Evolutionary conservation across 2,888 invertebrate genomes (phyloP).

Genomic region (Drosophila melanosoma): DNA sequence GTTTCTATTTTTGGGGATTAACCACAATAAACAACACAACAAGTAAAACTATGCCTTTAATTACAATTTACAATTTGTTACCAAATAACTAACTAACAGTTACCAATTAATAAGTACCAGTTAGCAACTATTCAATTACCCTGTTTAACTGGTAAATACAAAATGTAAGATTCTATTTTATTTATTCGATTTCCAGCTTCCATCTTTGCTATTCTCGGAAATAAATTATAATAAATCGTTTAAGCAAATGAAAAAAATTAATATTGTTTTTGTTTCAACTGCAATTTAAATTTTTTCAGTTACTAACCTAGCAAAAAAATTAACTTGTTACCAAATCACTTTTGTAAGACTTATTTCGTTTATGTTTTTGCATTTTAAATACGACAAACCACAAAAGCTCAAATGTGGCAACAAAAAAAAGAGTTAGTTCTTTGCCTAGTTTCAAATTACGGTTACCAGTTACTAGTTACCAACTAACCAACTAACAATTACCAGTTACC

Average conservation of each 20-base stretch:
- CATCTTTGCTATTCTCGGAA: no score
- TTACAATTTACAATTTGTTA: neutral
- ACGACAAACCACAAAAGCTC: neutral
- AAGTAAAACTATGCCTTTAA: neutral
- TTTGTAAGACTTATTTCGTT: neutral
- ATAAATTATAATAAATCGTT: neutral
- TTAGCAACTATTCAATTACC: neutral
- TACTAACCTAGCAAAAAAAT: neutral
- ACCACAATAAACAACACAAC: constrained; percentile 24
- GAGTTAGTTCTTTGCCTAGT: fast-evolving
- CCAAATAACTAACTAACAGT: no score
- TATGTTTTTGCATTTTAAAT: neutral
- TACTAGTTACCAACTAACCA: neutral
- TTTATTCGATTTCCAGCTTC: neutral
- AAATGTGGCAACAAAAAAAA: neutral
- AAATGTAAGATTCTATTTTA: neutral
- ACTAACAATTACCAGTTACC: no score
- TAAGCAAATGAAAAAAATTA: neutral
- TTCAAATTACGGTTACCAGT: no score
- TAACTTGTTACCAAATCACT: neutral
- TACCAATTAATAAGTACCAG: neutral
- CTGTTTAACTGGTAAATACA: no score
- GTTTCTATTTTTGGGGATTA: constrained; percentile 39
- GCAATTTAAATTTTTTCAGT: neutral
- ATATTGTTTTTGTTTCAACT: neutral